phyloP scores from a whole-genome alignment of 2,888 invertebrate species.

The Halictus ligatus region DNA sequence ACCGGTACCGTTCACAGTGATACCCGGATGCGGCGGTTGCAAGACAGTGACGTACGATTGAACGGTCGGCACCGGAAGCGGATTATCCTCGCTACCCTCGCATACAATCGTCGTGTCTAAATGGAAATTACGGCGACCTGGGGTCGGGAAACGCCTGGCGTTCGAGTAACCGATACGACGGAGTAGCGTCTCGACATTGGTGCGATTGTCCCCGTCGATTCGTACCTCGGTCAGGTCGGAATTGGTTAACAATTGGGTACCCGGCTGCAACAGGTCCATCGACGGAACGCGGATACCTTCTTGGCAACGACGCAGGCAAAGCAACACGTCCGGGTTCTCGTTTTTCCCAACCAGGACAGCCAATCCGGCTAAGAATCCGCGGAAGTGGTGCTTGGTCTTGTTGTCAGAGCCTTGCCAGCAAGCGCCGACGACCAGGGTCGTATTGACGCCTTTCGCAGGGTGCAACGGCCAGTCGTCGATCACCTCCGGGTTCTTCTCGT shows the following conservation, averaged over 20 bases:
- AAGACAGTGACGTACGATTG: constrained; percentile 95
- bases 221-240: constrained; percentile 94
- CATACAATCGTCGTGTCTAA: constrained; percentile 91
- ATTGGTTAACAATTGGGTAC: constrained; percentile 91
- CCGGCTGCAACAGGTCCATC: constrained; percentile 90
- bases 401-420: constrained; percentile 98
- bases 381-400: constrained; percentile 95
- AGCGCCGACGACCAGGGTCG: constrained; percentile 97
- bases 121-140: constrained; percentile 94
- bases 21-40: constrained; percentile 93
- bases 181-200: constrained; percentile 94
- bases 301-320: constrained; percentile 93
- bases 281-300: constrained; percentile 89
- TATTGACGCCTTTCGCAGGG: constrained; percentile 96
- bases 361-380: constrained; percentile 95
- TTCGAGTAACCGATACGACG: constrained; percentile 96
- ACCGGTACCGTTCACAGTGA: constrained; percentile 92
- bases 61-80: constrained; percentile 90
- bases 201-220: constrained; percentile 95
- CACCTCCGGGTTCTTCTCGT: constrained; percentile 95
- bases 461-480: constrained; percentile 99
- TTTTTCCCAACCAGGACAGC: constrained; percentile 91
- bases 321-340: constrained; percentile 90
- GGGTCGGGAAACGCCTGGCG: constrained; percentile 96
- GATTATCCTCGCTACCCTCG: constrained; percentile 91